Evolutionary conservation across 2,113 vertebrate species (phyloP).

Genomic region (Manacus vitellinus): DNA sequence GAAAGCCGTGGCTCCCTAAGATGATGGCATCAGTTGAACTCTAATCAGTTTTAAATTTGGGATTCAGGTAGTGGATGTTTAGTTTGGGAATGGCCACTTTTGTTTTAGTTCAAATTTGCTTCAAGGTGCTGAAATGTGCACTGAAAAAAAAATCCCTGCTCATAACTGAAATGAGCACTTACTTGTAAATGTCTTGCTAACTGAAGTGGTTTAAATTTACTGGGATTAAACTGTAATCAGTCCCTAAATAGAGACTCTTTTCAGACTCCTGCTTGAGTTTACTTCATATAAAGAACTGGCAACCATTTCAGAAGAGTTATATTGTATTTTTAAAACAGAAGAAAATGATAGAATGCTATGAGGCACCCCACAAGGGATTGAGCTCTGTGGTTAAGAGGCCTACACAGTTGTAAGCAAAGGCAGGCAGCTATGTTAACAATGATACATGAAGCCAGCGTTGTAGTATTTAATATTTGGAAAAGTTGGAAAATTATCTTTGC

Average conservation of each 20-base stretch:
- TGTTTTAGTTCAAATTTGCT: neutral
- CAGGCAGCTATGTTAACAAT: neutral
- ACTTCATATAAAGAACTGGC: neutral
- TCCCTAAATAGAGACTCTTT: neutral
- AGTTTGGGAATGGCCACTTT: neutral
- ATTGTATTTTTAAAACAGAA: neutral
- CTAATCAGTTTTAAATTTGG: neutral
- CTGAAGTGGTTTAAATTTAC: neutral
- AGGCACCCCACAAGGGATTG: neutral
- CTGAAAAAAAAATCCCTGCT: neutral
- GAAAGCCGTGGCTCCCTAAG: neutral
- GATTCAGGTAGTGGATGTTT: neutral
- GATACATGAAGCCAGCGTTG: neutral
- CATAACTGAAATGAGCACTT: neutral
- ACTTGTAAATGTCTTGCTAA: constrained; percentile 1
- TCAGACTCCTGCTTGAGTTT: neutral
- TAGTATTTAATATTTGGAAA: neutral
- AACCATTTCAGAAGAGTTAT: neutral
- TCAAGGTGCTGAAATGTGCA: neutral
- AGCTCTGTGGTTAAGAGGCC: neutral
- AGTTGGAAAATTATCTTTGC: neutral
- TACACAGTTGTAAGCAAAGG: neutral
- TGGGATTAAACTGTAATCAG: neutral
- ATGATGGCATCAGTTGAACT: neutral
- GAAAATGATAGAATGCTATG: neutral